Percentiles rank a stretch among this genome's conserved stretches.
phyloP scores from a whole-genome alignment of 2,888 invertebrate species.

The Tanytarsus gracilentus region DNA sequence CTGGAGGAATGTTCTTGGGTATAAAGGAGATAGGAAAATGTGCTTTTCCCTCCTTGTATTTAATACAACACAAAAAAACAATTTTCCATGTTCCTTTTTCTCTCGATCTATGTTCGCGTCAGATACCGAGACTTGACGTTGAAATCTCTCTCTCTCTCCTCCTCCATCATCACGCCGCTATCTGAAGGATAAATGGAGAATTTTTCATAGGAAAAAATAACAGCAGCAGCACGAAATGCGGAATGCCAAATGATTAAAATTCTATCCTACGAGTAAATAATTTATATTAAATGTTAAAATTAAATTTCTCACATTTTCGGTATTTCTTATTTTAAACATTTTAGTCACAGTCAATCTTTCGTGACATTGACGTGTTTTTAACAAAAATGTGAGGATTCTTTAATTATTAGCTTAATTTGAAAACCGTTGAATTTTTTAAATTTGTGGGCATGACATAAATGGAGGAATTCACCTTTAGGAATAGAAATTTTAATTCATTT shows the following conservation, averaged over 20 bases:
- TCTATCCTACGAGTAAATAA: conserved; percentile 31
- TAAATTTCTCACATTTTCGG: conserved; percentile 30
- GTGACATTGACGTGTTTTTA: no score
- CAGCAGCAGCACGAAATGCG: conserved; percentile 19
- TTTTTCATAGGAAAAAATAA: conserved; percentile 14
- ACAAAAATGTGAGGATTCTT: no score
- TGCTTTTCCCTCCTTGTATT: not conserved
- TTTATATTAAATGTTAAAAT: conserved; percentile 31
- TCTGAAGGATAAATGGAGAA: conserved; percentile 27
- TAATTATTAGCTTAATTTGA: no score
- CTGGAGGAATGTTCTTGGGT: conserved; percentile 12
- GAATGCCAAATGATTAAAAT: conserved; percentile 32
- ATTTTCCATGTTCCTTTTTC: conserved; percentile 11
- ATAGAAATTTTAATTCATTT: no score
- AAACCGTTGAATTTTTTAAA: no score
- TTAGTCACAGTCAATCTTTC: no score
- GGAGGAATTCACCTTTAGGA: no score
- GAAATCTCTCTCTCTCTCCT: not conserved
- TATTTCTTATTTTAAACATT: no score
- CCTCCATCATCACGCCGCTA: not conserved
- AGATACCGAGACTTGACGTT: conserved; percentile 3
- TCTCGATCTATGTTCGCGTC: not conserved
- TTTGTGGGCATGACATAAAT: no score
- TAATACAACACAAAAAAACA: conserved; percentile 10
- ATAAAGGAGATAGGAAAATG: conserved; percentile 4